Percentiles rank a stretch among this genome's conserved stretches.
Conservation (phyloP, 2,113 vertebrate genomes). For the Pollachius pollachius region DNA sequence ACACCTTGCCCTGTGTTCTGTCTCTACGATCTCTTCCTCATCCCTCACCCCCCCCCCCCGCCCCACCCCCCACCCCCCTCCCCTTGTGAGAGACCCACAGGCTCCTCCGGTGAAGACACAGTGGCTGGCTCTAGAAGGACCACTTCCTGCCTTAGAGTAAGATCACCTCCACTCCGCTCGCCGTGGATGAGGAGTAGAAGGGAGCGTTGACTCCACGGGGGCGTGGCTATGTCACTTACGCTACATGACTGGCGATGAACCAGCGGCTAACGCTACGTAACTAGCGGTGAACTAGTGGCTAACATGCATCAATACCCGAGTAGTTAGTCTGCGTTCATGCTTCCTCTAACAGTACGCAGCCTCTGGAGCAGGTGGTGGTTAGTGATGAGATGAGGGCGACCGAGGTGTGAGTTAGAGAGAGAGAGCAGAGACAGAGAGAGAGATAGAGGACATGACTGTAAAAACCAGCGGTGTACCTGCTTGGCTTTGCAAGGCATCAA, state of each 20-base stretch:
- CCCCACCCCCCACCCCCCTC: slow-evolving; percentile 11
- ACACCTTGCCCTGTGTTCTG: background rate
- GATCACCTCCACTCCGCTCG: slow-evolving; percentile 4
- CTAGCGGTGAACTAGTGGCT: background rate
- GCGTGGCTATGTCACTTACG: background rate
- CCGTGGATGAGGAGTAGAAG: background rate
- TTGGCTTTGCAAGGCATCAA: slow-evolving; percentile 81
- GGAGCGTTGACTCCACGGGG: slow-evolving; percentile 23
- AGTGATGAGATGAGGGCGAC: slow-evolving; percentile 17
- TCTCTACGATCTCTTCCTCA: background rate
- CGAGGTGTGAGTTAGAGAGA: slow-evolving; percentile 8
- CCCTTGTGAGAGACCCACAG: slow-evolving; percentile 24
- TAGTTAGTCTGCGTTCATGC: background rate
- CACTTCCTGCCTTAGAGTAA: slow-evolving; percentile 31
- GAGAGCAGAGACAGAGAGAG: background rate
- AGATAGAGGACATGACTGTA: slow-evolving; percentile 20
- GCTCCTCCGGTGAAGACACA: slow-evolving; percentile 27
- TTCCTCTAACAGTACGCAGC: slow-evolving; percentile 53
- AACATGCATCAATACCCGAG: background rate
- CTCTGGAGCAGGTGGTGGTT: background rate
- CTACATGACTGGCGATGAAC: background rate
- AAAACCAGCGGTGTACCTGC: slow-evolving; percentile 79
- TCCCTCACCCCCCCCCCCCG: slow-evolving; percentile 12
- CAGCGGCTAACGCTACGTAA: background rate
- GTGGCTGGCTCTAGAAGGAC: slow-evolving; percentile 42